Evolutionary conservation across 64 coral and sea anemone species (phyloP), one percentile per base, ranked within the genome.

Genomic region (Pocillopora verrucosa): DNA sequence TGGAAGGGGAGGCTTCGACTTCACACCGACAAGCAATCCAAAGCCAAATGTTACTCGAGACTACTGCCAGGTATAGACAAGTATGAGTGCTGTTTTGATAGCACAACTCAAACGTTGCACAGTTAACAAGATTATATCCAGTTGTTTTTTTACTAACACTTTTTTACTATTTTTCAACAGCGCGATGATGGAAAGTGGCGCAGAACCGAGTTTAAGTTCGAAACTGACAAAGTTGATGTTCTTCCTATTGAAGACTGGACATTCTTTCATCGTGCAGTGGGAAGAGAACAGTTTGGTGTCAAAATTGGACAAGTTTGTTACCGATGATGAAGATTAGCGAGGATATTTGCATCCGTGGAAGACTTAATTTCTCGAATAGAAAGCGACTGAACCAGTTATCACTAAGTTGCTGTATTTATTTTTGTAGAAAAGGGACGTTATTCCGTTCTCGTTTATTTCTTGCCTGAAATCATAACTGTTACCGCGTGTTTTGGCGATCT

Each of bases 51-150:
- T 97, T 24, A 2, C 87, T 7, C 93, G 80, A 57, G 95, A 97
- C 77, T 90, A 93, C 75, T 97, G 95, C 64, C 93, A 97, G 95
- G 95, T 97, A 83, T 16, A 16, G 41, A 51, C 41, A 51, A 51
- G 41, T 51, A 51, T 51, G 3, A 51, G 41, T 51, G 41, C 41
- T 51, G 41, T 51, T 51, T 51, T 51, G 41, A 51, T 51, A 4
- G 41, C 41, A 51, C 3, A 51, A 51, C 3, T 51, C 41, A 51
- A 51, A 51, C 41, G 41, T 51, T 51, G 41, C 41, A 51, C 64
- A 67, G 16, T 19, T 7, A 67, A 16, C 22, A 20, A 67, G 20
- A 70, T 25, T 11, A 26, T 10, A 24, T 70, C 67, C 4, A 20
- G 20, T 20, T 70, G 22, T 24, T 70, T 25, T 25, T 25, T 10